Evolutionary conservation across 2,888 invertebrate genomes (phyloP).

Genomic region (Lithophane leautieri): DNA sequence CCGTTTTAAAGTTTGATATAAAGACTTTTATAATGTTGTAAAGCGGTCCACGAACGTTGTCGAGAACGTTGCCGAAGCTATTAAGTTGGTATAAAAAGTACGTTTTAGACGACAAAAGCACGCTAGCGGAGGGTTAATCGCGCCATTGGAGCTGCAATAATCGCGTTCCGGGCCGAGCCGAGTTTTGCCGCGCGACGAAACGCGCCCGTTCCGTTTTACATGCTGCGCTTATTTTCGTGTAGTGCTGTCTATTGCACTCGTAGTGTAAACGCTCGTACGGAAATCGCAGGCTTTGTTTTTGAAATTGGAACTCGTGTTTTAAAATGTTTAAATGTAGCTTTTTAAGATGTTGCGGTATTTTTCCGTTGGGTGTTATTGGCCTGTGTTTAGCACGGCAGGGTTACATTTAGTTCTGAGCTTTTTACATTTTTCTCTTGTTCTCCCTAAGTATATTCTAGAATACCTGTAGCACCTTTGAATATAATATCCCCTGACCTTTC

Average conservation of each 20-base stretch:
- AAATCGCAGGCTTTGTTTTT: conserved; percentile 76
- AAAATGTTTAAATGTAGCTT: conserved; percentile 60
- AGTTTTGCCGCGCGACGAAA: conserved; percentile 61
- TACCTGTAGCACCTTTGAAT: conserved; percentile 2
- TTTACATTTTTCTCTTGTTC: not conserved
- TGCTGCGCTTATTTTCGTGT: conserved; percentile 79
- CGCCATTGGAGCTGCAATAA: conserved; percentile 82
- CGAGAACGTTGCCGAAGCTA: conserved; percentile 61
- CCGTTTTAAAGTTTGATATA: conserved; percentile 43
- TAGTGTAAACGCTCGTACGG: conserved; percentile 67
- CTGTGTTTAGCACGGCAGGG: conserved; percentile 13
- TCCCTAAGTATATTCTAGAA: not conserved
- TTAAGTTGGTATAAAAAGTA: conserved; percentile 70
- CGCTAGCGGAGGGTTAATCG: conserved; percentile 78
- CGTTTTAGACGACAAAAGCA: conserved; percentile 73
- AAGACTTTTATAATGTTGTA: conserved; percentile 56
- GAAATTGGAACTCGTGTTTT: conserved; percentile 75
- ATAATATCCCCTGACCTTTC: not conserved
- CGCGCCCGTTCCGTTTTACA: conserved; percentile 74
- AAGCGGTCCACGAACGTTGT: conserved; percentile 56
- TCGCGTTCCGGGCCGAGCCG: conserved; percentile 74
- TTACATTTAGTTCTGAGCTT: not conserved
- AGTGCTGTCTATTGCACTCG: conserved; percentile 78
- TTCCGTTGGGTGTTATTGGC: conserved; percentile 55
- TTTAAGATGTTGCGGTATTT: conserved; percentile 48